Evolutionary conservation across 2,797 vertebrate genomes (phyloP).

Genomic region (Gila robusta): DNA sequence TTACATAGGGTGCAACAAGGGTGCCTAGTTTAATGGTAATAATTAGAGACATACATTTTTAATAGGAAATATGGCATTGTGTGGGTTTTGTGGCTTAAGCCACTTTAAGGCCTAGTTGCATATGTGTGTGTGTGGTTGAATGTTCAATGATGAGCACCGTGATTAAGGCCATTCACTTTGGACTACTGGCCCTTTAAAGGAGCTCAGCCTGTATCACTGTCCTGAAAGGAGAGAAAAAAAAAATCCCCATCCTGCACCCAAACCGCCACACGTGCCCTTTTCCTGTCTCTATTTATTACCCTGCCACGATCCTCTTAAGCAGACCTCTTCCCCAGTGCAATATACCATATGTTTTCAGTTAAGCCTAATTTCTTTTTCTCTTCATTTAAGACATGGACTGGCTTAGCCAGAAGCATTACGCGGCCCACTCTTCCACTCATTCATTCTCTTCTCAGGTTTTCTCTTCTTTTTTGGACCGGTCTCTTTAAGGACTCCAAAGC

Average conservation of each 20-base stretch:
- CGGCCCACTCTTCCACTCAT: constrained; percentile 73
- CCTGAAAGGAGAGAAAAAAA: constrained; percentile 61
- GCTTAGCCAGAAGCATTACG: constrained; percentile 91
- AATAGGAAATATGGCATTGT: constrained; percentile 70
- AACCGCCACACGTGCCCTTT: constrained; percentile 81
- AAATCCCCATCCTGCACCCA: constrained; percentile 72
- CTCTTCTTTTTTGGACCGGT: constrained; percentile 79
- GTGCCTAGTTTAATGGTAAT: constrained; percentile 71
- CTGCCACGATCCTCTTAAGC: constrained; percentile 83
- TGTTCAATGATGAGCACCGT: constrained; percentile 58
- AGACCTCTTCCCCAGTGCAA: constrained; percentile 89
- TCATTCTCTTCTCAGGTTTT: constrained; percentile 59
- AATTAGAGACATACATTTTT: constrained; percentile 74
- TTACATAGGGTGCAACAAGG: constrained; percentile 73
- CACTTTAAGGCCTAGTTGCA: constrained; percentile 49
- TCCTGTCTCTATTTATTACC: constrained; percentile 79
- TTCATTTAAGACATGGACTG: constrained; percentile 92
- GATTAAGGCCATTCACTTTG: constrained; percentile 68
- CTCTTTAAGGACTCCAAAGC: constrained; percentile 89
- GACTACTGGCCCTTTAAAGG: constrained; percentile 65
- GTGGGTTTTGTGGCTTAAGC: constrained; percentile 66
- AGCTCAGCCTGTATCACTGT: constrained; percentile 62
- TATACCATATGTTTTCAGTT: constrained; percentile 97
- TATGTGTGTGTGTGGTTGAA: constrained; percentile 27
- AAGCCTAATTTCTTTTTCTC: constrained; percentile 94